A percentile compares a stretch with the other conserved stretches of the same genome.
phyloP scores from a whole-genome alignment of 2,888 invertebrate genomes.

The Polyommatus iphigenia region DNA sequence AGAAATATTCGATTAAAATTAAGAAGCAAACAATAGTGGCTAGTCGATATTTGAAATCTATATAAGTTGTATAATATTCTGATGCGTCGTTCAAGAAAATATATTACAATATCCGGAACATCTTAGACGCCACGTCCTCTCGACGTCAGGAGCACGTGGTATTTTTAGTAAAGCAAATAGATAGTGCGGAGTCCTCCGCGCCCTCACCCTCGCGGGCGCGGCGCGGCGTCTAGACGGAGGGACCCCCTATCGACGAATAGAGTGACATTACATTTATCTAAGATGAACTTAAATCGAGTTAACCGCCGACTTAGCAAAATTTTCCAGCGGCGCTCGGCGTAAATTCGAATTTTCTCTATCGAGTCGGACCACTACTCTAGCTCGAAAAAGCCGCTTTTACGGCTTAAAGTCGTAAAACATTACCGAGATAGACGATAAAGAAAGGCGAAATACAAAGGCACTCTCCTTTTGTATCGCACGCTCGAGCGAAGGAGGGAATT shows the following conservation, averaged over 20 bases:
- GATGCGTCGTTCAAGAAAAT: neutral
- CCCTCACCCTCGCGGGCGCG: conserved; percentile 74
- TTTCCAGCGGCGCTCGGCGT: neutral
- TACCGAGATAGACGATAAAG: conserved; percentile 30
- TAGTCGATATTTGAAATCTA: neutral
- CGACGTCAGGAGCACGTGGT: conserved; percentile 64
- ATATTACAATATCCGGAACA: conserved; percentile 3
- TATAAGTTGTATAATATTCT: neutral
- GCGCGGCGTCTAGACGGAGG: conserved; percentile 78
- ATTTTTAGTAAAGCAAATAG: conserved; percentile 71
- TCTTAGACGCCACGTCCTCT: conserved; percentile 35
- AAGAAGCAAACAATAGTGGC: neutral
- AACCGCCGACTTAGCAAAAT: conserved; percentile 33
- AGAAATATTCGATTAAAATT: neutral
- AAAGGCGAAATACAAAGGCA: conserved; percentile 27
- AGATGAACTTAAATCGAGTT: conserved; percentile 45
- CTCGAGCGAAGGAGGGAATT: conserved; percentile 37
- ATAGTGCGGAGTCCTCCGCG: conserved; percentile 66
- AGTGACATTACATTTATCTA: conserved; percentile 46
- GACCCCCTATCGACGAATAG: conserved; percentile 56
- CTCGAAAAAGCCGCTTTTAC: conserved; percentile 22
- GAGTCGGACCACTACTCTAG: conserved; percentile 21
- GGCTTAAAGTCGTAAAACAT: conserved; percentile 27
- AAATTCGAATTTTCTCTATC: conserved; percentile 1
- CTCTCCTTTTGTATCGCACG: conserved; percentile 36